Evolutionary conservation across 2,113 vertebrate genomes (phyloP).

Genomic region (Plectropomus leopardus): DNA sequence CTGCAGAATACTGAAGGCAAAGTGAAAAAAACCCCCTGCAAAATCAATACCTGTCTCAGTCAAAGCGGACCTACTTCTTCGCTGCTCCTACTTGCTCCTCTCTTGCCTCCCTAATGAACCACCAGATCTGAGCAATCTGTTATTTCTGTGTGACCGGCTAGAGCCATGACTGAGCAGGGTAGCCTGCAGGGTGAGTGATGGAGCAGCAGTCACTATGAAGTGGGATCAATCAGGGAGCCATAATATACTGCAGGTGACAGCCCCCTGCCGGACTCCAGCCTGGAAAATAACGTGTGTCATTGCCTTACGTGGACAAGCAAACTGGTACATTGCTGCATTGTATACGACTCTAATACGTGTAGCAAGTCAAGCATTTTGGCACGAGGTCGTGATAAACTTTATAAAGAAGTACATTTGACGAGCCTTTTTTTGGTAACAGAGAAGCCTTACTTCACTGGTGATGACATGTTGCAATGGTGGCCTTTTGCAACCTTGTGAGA

Average conservation of each 20-base stretch:
- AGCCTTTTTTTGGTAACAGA: conserved; percentile 31
- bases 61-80: background rate
- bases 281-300: conserved; percentile 34
- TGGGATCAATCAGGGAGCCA: conserved; percentile 61
- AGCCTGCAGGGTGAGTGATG: conserved; percentile 53
- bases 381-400: background rate
- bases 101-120: conserved; percentile 23
- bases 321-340: background rate
- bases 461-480: conserved; percentile 40
- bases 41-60: conserved; percentile 1
- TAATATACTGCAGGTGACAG: conserved; percentile 56
- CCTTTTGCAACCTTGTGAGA: conserved; percentile 49
- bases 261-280: conserved; percentile 11
- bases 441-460: conserved; percentile 11
- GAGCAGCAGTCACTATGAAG: conserved; percentile 30
- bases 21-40: background rate
- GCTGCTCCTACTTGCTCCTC: background rate
- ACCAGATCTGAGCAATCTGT: conserved; percentile 20
- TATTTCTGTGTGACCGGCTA: conserved; percentile 34
- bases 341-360: background rate
- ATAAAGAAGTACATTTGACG: background rate
- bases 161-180: conserved; percentile 38
- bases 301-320: background rate
- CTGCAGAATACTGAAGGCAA: background rate
- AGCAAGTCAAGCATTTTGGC: background rate